Evolutionary conservation across 2,888 invertebrate genomes (phyloP).

Genomic region (Melipona bicolor): DNA sequence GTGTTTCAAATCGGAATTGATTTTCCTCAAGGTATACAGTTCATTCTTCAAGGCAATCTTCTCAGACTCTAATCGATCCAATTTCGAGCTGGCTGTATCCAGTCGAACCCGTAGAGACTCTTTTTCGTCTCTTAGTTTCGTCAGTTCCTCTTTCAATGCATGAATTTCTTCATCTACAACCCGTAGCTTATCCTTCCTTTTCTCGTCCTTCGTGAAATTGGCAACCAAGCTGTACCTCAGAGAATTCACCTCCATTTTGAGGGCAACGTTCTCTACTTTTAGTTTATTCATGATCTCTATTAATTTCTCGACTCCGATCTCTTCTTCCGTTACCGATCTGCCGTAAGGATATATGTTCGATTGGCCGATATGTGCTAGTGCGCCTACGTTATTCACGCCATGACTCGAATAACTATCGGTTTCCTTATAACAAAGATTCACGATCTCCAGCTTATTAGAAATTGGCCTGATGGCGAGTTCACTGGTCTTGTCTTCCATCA

Average conservation of each 20-base stretch:
- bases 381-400: background rate
- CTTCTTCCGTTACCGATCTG: background rate
- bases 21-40: slow-evolving; percentile 62
- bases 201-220: slow-evolving; percentile 41
- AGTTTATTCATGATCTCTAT: slow-evolving; percentile 21
- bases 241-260: slow-evolving; percentile 56
- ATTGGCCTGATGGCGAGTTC: slow-evolving; percentile 4
- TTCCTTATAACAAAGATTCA: slow-evolving; percentile 39
- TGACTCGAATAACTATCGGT: slow-evolving; percentile 9
- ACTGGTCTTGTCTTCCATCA: background rate
- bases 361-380: slow-evolving; percentile 2
- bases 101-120: slow-evolving; percentile 53
- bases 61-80: slow-evolving; percentile 62
- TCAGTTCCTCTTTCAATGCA: slow-evolving; percentile 68
- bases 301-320: slow-evolving; percentile 14
- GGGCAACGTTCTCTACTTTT: slow-evolving; percentile 43
- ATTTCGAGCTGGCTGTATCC: slow-evolving; percentile 53
- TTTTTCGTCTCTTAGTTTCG: slow-evolving; percentile 65
- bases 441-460: slow-evolving; percentile 29
- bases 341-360: background rate
- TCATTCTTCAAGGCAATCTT: slow-evolving; percentile 69
- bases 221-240: slow-evolving; percentile 48
- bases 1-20: slow-evolving; percentile 51
- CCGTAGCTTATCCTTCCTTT: slow-evolving; percentile 36
- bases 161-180: slow-evolving; percentile 59